Percentiles rank a stretch among this genome's conserved stretches.
Evolutionary conservation across 2,113 vertebrate species (phyloP).

Genomic region (Sebastes schlegelii): DNA sequence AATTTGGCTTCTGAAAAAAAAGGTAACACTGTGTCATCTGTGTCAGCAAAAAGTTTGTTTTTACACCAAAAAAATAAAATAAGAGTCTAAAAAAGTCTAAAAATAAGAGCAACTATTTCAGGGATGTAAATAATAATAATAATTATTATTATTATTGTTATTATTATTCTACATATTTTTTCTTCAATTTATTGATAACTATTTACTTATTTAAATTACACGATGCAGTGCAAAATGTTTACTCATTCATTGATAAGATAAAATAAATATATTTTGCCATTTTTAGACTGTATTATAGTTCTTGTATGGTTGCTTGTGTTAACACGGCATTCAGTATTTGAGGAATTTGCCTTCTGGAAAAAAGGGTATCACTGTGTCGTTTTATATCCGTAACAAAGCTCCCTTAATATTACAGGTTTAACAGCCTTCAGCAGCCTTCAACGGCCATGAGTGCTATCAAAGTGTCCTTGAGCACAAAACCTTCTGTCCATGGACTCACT

Average conservation of each 20-base stretch:
- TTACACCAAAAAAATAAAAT: no score
- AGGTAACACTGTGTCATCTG: no score
- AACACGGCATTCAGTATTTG: neutral
- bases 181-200: no score
- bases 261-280: neutral
- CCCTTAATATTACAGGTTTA: neutral
- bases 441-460: accelerated
- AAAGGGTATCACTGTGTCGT: neutral
- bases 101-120: no score
- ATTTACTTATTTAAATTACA: neutral
- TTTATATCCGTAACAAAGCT: neutral
- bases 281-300: neutral
- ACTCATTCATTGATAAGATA: no score
- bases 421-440: neutral
- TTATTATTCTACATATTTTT: no score
- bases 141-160: no score
- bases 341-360: neutral
- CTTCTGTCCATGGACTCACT: accelerated
- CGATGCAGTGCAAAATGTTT: neutral
- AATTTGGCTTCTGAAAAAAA: neutral
- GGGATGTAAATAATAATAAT: no score
- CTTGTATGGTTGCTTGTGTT: neutral
- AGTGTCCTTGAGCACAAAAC: neutral
- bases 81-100: no score
- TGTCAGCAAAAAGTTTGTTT: no score